Base-by-base conservation (phyloP, 1,140 invertebrate genomes). In the Physella acuta region DNA sequence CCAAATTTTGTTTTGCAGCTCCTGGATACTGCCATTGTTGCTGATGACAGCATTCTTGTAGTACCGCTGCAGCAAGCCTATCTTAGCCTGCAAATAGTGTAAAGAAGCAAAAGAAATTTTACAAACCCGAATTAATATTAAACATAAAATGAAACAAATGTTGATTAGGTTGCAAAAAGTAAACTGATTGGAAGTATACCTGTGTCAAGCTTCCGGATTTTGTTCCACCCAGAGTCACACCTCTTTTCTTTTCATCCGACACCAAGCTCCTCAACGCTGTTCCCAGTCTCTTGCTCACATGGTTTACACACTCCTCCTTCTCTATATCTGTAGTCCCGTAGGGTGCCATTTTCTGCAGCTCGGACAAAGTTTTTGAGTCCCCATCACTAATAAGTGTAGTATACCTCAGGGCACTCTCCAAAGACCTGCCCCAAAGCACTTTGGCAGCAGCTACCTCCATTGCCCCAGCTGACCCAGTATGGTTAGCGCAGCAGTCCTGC, bases 241-340 rank as follows among this genome's bases (percentile, higher is more conserved):
- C 20, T 44, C 20, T 44, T 44, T 44, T 44, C 20, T 44, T 44
- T 44, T 8, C 39, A 44, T 8, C 20, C 8, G 8, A 8, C 39
- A 44, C 39, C 8, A 44, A 8, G 8, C 20, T 44, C 20, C 39
- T 8, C 20, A 44, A 20, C 8, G 39, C 39, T 44, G 39, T 44
- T 11, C 39, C 39, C 39, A 44, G 20, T 11, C 8, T 8, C 39
- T 44, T 44, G 39, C 39, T 36, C 3, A 63, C 60, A 24, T 63
- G 60, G 26, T 63, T 63, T 3, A 63, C 30, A 39, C 60, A 63
- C 30, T 63, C 60, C 3, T n/a, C 17, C 36, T 63, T 63, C 24
- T 63, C 37, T 36, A 44, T 11, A 60, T n/a, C 33, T 30, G 16
- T 4, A 20, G 4, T 14, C 17, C 11, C 58, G 36, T 63, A 63